phyloP scores from a whole-genome alignment of 2,888 invertebrate genomes.

The Himalopsyche anomala region DNA sequence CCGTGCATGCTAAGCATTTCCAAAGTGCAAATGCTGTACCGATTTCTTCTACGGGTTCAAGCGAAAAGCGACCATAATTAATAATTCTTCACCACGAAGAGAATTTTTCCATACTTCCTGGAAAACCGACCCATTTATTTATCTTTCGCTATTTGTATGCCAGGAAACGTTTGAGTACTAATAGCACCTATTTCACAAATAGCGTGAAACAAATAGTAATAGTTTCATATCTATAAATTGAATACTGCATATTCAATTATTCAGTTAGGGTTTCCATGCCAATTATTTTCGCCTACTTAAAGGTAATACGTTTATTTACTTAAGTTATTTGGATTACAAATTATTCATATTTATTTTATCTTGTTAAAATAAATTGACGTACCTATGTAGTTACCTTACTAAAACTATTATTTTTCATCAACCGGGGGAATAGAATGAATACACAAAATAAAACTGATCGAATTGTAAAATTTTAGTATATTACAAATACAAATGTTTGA shows the following conservation, averaged over 20 bases:
- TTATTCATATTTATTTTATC: too few species aligned
- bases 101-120: conserved; percentile 26
- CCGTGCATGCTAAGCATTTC: conserved; percentile 2
- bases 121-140: background rate
- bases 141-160: background rate
- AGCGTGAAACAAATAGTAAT: conserved; percentile 4
- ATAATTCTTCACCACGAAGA: background rate
- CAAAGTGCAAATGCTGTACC: background rate
- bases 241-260: background rate
- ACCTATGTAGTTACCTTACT: too few species aligned
- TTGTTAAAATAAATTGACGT: too few species aligned
- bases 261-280: background rate
- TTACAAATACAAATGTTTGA: too few species aligned
- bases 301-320: background rate
- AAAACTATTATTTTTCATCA: too few species aligned
- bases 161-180: background rate
- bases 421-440: too few species aligned
- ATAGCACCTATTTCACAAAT: conserved; percentile 18
- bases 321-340: too few species aligned
- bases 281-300: background rate
- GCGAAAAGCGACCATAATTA: conserved; percentile 10
- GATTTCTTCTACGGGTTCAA: background rate
- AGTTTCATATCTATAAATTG: background rate
- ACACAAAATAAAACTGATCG: too few species aligned
- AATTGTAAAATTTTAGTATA: too few species aligned